A percentile compares a stretch with the other conserved stretches of the same genome.
Conservation (phyloP, 2,888 invertebrate species). For the Drosophila rubida region DNA sequence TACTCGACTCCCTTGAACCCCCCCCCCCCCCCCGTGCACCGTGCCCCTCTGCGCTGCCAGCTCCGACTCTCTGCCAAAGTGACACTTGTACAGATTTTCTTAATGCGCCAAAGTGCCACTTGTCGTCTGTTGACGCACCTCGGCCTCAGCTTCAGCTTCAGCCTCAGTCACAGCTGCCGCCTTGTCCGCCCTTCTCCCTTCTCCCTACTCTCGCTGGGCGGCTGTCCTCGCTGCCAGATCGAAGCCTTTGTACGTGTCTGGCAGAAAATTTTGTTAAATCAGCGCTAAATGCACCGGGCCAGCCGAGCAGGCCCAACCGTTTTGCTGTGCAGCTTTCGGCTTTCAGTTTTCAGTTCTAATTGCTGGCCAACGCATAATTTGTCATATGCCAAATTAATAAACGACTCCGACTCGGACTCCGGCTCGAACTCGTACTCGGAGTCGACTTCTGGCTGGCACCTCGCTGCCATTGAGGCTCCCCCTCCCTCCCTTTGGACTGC, state of each 20-base stretch:
- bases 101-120: slow-evolving; percentile 81
- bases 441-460: slow-evolving; percentile 35
- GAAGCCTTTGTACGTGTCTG: slow-evolving; percentile 70
- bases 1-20: slow-evolving; percentile 21
- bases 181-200: too few species aligned
- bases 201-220: neutral
- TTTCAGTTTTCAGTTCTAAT: slow-evolving; percentile 62
- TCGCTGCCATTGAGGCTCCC: slow-evolving; percentile 38
- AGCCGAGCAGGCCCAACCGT: slow-evolving; percentile 28
- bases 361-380: slow-evolving; percentile 73
- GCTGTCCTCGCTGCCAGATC: slow-evolving; percentile 48
- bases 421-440: neutral
- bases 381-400: slow-evolving; percentile 80
- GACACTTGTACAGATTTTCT: slow-evolving; percentile 80
- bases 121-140: slow-evolving; percentile 77
- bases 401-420: slow-evolving; percentile 34
- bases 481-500: neutral
- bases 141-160: slow-evolving; percentile 41
- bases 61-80: slow-evolving; percentile 66
- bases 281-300: slow-evolving; percentile 55
- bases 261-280: slow-evolving; percentile 73
- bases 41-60: too few species aligned
- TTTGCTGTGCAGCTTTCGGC: slow-evolving; percentile 26
- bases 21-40: neutral
- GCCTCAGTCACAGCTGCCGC: too few species aligned